These are phyloP conservation scores for Phenacoccus solenopsis DNA, from an alignment of 1,140 invertebrate genomes.

Conservation along the genomic window DNA sequence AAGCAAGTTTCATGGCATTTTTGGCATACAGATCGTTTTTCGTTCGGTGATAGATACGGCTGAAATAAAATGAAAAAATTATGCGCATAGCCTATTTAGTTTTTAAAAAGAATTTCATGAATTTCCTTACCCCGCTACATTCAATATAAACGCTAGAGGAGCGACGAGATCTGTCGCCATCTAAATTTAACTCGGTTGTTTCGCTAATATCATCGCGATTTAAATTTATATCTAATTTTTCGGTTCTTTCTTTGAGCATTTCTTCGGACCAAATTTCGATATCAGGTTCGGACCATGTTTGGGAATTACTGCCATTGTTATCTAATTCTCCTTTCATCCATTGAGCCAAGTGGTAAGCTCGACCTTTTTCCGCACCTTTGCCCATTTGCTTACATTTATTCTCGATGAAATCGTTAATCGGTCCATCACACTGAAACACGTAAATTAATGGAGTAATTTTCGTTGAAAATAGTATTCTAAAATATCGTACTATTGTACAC, in stretches of 20 bases:
- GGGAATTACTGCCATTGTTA: constrained; percentile 35
- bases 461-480: background rate
- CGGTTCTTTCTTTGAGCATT: constrained; percentile 48
- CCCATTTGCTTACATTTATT: constrained; percentile 45
- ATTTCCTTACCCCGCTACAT: background rate
- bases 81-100: background rate
- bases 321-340: constrained; percentile 52
- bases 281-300: constrained; percentile 35
- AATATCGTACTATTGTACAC: background rate
- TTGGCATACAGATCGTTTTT: background rate
- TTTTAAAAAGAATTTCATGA: too few species aligned
- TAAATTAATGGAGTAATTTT: background rate
- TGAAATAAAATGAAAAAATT: background rate
- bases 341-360: constrained; percentile 50
- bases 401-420: constrained; percentile 41
- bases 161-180: background rate
- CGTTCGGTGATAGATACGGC: background rate
- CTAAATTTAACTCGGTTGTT: background rate
- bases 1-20: background rate
- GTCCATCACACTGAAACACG: background rate
- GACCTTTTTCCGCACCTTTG: constrained; percentile 43
- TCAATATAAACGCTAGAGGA: too few species aligned
- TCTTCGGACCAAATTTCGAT: constrained; percentile 54
- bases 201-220: background rate
- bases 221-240: constrained; percentile 38